Evolutionary conservation across 2,888 invertebrate genomes (phyloP).

Genomic region (Pardosa pseudoannulata): DNA sequence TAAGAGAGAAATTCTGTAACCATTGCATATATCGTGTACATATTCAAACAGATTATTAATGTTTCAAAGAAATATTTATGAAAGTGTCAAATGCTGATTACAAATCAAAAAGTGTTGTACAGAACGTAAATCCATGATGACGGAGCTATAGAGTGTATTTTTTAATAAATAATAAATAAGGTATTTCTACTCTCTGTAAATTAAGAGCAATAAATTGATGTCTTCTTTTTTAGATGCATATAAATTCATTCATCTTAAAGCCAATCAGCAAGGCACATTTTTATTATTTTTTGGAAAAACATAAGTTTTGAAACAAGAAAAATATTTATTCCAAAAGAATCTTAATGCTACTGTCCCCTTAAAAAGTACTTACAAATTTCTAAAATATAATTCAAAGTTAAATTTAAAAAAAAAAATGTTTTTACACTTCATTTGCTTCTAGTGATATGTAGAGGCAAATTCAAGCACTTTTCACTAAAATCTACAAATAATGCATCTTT

Average conservation of each 20-base stretch:
- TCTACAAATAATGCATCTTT: too few relatives aligned
- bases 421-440: too few relatives aligned
- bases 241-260: not conserved
- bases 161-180: slow-evolving; percentile 9
- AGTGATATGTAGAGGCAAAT: too few relatives aligned
- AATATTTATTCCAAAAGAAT: too few relatives aligned
- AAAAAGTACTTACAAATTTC: too few relatives aligned
- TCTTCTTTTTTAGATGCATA: not conserved
- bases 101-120: slow-evolving; percentile 10
- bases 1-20: not conserved
- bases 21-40: not conserved
- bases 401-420: too few relatives aligned
- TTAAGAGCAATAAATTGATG: slow-evolving; percentile 7
- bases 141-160: slow-evolving; percentile 4
- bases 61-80: not conserved
- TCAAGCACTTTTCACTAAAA: too few relatives aligned
- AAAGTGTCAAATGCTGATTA: slow-evolving; percentile 3
- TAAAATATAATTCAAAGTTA: too few relatives aligned
- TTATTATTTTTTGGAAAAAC: too few relatives aligned
- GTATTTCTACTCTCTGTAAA: slow-evolving; percentile 8
- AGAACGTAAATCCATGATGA: not conserved
- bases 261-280: too few relatives aligned
- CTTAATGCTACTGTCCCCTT: too few relatives aligned
- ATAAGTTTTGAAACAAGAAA: too few relatives aligned
- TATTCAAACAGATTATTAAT: not conserved